Percentiles rank a stretch among this genome's conserved stretches.
phyloP scores from a whole-genome alignment of 2,888 invertebrate species.

The Capitulum mitella region DNA sequence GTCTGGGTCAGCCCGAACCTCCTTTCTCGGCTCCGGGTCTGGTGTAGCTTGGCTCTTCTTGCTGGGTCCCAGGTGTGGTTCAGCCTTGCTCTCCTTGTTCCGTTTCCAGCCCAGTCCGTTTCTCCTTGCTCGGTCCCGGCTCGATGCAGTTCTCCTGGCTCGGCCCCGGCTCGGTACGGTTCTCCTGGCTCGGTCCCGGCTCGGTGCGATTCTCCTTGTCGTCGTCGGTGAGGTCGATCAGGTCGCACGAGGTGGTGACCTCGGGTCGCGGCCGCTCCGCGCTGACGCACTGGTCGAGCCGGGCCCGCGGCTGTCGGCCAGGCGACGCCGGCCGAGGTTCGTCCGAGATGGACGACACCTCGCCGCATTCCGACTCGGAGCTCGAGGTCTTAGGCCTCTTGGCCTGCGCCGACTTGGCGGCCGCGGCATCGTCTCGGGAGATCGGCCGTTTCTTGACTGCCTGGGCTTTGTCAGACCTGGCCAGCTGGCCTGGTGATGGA shows the following conservation, averaged over 20 bases:
- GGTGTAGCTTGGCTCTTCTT: too few relatives aligned
- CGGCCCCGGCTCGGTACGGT: too few relatives aligned
- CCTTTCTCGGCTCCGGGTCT: too few relatives aligned
- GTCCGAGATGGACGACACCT: constrained; percentile 8
- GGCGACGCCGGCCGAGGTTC: neutral
- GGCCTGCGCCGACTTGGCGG: neutral
- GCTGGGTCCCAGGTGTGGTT: too few relatives aligned
- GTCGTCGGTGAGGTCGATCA: neutral
- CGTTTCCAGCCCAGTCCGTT: too few relatives aligned
- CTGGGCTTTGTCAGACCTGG: neutral
- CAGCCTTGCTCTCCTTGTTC: neutral
- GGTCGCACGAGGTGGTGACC: neutral
- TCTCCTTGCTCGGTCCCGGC: too few relatives aligned
- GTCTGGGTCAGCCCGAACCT: too few relatives aligned
- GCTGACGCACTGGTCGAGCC: neutral
- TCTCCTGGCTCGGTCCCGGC: neutral
- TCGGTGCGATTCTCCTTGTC: neutral
- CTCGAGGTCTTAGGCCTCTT: neutral
- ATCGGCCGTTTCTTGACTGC: neutral
- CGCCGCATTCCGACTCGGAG: neutral
- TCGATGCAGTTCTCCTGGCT: too few relatives aligned
- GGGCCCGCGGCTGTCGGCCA: neutral
- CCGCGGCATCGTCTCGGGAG: neutral
- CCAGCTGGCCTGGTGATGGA: neutral
- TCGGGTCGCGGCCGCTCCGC: neutral